phyloP scores from a whole-genome alignment of 2,113 vertebrate genomes.

The Halcyon senegalensis region DNA sequence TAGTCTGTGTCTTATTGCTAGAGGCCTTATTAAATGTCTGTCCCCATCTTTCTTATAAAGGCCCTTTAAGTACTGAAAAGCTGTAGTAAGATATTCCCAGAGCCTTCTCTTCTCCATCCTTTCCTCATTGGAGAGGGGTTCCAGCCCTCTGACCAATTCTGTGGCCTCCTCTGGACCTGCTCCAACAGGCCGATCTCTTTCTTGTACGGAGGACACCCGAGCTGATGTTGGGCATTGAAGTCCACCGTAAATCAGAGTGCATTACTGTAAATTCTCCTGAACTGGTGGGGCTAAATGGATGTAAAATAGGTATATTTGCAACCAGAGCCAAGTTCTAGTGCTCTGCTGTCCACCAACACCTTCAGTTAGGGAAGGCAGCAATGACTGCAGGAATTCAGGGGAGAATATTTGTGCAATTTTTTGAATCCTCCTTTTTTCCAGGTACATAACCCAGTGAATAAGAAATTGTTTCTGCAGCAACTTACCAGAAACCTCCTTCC shows the following conservation, averaged over 20 bases:
- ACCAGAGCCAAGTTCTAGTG: background rate
- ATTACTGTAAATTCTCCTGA: background rate
- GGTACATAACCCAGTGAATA: accelerated
- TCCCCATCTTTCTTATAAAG: too few relatives aligned
- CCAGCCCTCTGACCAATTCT: too few relatives aligned
- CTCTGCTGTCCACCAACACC: background rate
- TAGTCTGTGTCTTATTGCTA: too few relatives aligned
- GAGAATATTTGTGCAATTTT: background rate
- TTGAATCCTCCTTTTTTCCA: background rate
- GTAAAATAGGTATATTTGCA: background rate
- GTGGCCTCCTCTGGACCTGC: too few relatives aligned
- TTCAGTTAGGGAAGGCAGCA: background rate
- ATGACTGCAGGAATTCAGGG: background rate
- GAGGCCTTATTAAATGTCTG: too few relatives aligned
- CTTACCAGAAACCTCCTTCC: background rate
- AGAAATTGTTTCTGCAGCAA: background rate
- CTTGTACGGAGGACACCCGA: too few relatives aligned
- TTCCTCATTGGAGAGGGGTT: too few relatives aligned
- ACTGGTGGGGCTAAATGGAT: accelerated
- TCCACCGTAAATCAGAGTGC: background rate
- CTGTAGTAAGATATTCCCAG: too few relatives aligned
- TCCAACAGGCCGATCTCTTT: too few relatives aligned
- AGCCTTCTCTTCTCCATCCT: too few relatives aligned
- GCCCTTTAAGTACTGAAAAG: too few relatives aligned
- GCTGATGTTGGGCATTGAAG: background rate